A percentile compares a stretch with the other conserved stretches of the same genome.
These are phyloP conservation scores for Dreissena rostriformis DNA, from an alignment of 1,140 invertebrate species.

Conservation along the genomic window DNA sequence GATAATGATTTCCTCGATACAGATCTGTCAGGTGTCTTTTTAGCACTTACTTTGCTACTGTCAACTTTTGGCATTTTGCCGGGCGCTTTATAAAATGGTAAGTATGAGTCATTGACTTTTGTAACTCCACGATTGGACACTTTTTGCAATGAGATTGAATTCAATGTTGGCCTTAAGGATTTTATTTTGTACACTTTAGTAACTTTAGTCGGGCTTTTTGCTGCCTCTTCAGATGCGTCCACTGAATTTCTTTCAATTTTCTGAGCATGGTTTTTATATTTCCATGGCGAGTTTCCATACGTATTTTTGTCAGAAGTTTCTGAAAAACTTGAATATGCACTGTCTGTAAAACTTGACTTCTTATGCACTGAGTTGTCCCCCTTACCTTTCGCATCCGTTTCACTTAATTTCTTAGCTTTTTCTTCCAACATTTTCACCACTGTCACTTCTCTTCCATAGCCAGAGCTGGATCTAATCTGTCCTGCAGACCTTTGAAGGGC, in stretches of 20 bases:
- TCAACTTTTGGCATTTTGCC: constrained; percentile 28
- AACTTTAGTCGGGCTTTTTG: constrained; percentile 34
- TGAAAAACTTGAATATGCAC: constrained; percentile 73
- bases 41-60: constrained; percentile 10
- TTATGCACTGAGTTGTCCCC: constrained; percentile 52
- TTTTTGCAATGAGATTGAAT: constrained; percentile 33
- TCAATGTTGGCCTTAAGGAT: constrained; percentile 37
- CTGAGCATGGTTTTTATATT: constrained; percentile 34
- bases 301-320: constrained; percentile 67
- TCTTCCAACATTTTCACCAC: too few relatives aligned
- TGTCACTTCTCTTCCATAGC: too few relatives aligned
- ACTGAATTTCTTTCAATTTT: constrained; percentile 44
- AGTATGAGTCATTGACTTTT: neutral
- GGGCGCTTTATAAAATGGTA: constrained; percentile 10
- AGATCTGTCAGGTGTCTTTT: neutral
- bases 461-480: too few relatives aligned
- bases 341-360: constrained; percentile 67
- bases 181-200: constrained; percentile 15
- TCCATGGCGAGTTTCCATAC: neutral
- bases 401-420: too few relatives aligned
- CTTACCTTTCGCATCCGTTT: neutral
- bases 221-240: constrained; percentile 6
- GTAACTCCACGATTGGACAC: constrained; percentile 36
- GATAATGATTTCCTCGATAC: constrained; percentile 15
- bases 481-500: too few relatives aligned